Percentiles rank a stretch among this genome's conserved stretches.
Conservation (phyloP, 2,113 vertebrate species). For the Empidonax traillii region DNA sequence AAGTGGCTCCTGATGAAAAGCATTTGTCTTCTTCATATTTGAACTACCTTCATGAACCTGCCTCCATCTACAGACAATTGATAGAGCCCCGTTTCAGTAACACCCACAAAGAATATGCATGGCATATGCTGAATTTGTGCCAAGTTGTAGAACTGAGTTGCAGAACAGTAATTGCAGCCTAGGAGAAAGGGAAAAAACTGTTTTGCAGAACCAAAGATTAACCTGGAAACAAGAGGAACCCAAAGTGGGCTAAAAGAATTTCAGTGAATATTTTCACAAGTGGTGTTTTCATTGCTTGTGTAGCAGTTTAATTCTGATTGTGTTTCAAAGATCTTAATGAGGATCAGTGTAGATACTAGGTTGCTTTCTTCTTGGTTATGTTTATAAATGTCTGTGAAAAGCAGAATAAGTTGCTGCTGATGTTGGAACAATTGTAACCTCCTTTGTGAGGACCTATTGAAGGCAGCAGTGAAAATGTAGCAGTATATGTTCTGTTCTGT, state of each 20-base stretch:
- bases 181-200: not conserved
- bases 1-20: not conserved
- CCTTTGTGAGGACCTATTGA: not conserved
- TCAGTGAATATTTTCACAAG: not conserved
- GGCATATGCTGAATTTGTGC: not conserved
- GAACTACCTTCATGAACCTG: not conserved
- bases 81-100: not conserved
- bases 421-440: not conserved
- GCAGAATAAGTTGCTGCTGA: not conserved
- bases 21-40: not conserved
- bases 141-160: not conserved
- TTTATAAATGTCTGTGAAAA: not conserved
- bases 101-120: not conserved
- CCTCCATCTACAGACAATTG: not conserved
- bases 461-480: not conserved
- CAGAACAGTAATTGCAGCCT: not conserved
- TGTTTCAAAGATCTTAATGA: not conserved
- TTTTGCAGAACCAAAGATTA: not conserved
- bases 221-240: not conserved
- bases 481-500: not conserved
- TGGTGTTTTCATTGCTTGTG: not conserved
- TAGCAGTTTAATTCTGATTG: not conserved
- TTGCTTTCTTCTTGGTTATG: not conserved
- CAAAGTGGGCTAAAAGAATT: not conserved
- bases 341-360: not conserved